These are phyloP conservation scores for Oscarella lobularis DNA, from an alignment of 37 sponge, comb jelly and placozoan genomes.

Conservation along the genomic window DNA sequence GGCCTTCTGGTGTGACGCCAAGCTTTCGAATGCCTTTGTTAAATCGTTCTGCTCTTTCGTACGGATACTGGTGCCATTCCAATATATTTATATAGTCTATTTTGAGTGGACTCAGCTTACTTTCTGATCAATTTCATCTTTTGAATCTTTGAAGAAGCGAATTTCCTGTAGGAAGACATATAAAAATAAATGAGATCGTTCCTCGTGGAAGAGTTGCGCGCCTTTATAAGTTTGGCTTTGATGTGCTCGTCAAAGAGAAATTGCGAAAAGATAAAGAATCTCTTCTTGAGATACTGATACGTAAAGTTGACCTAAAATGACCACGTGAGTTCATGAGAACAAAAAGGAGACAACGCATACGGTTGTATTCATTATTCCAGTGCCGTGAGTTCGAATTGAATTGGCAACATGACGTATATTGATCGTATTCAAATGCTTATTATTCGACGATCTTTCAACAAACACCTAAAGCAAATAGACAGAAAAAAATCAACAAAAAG, in stretches of 20 bases:
- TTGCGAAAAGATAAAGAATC: slow-evolving; percentile 94
- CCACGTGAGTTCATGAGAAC: not conserved
- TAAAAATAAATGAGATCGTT: slow-evolving; percentile 2
- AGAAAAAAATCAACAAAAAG: no score
- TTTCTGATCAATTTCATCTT: slow-evolving; percentile 62
- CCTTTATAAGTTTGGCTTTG: slow-evolving; percentile 83
- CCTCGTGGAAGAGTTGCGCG: not conserved
- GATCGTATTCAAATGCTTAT: slow-evolving; percentile 89
- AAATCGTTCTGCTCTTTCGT: slow-evolving; percentile 84
- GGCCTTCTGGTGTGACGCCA: slow-evolving; percentile 71
- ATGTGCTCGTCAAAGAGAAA: slow-evolving; percentile 99
- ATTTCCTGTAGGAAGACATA: slow-evolving; percentile 40
- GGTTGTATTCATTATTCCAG: slow-evolving; percentile 93
- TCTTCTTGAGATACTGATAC: slow-evolving; percentile 87
- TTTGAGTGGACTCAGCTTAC: no score
- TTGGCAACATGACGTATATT: slow-evolving; percentile 96
- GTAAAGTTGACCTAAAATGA: slow-evolving; percentile 82
- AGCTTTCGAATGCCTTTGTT: slow-evolving; percentile 85
- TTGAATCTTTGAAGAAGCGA: slow-evolving; percentile 68
- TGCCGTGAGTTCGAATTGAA: slow-evolving; percentile 95
- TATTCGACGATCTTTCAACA: slow-evolving; percentile 70
- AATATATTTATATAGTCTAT: no score
- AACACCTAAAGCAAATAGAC: slow-evolving; percentile 44
- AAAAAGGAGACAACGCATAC: slow-evolving; percentile 1
- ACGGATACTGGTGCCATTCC: slow-evolving; percentile 69